Evolutionary conservation across 2,797 vertebrate genomes (phyloP).

Genomic region (Oryzias dopingdopingensis): DNA sequence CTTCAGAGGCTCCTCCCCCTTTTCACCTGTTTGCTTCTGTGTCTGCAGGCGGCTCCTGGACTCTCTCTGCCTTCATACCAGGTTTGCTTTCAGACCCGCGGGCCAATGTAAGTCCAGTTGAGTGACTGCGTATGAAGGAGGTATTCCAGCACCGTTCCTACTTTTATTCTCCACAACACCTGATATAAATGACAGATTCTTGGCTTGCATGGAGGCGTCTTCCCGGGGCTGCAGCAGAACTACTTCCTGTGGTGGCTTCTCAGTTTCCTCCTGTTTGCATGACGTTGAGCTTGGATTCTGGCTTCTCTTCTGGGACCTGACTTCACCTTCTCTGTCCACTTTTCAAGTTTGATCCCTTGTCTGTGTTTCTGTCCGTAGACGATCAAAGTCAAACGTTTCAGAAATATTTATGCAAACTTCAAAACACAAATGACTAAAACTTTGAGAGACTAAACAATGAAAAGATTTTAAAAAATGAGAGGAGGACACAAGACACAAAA

Average conservation of each 20-base stretch:
- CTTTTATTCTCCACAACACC: constrained; percentile 6
- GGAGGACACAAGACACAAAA: too few relatives aligned
- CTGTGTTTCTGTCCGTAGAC: background rate
- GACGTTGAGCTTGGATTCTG: constrained; percentile 12
- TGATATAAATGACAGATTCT: background rate
- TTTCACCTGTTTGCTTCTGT: constrained; percentile 5
- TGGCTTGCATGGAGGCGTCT: constrained; percentile 50
- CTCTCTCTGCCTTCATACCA: constrained; percentile 37
- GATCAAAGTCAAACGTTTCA: background rate
- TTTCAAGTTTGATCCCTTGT: background rate
- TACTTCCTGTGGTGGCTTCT: constrained; percentile 31
- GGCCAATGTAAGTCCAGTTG: constrained; percentile 76
- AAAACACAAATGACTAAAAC: background rate
- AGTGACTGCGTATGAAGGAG: constrained; percentile 79
- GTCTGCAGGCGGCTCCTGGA: constrained; percentile 41
- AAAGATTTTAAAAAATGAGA: too few relatives aligned
- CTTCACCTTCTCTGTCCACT: background rate
- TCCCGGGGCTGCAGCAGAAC: constrained; percentile 13
- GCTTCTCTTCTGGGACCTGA: background rate
- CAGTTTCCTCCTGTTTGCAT: background rate
- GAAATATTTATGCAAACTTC: background rate
- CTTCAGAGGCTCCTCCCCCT: too few relatives aligned
- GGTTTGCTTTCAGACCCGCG: constrained; percentile 69
- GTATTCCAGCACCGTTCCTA: constrained; percentile 64
- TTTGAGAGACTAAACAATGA: background rate